Evolutionary conservation across 2,888 invertebrate species (phyloP).

Genomic region (Agrenia bidenticulata): DNA sequence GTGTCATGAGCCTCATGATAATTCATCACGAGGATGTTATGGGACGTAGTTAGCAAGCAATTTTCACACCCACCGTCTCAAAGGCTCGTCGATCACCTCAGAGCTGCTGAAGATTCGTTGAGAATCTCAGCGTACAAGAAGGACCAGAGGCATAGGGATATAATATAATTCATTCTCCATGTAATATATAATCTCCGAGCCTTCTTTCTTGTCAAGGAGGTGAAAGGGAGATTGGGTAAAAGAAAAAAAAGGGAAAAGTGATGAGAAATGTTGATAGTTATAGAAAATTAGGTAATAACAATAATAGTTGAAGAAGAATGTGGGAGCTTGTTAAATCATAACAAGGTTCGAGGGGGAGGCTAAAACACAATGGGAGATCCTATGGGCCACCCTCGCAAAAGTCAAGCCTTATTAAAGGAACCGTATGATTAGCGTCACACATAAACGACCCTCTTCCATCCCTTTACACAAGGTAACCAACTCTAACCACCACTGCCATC

Average conservation of each 20-base stretch:
- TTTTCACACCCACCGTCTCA: too few relatives aligned
- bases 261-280: slow-evolving; percentile 2
- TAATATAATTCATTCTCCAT: too few relatives aligned
- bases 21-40: too few relatives aligned
- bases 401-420: slow-evolving; percentile 26
- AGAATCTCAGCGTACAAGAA: too few relatives aligned
- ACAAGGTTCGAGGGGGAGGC: slow-evolving; percentile 15
- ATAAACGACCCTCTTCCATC: slow-evolving; percentile 15
- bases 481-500: too few relatives aligned
- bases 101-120: too few relatives aligned
- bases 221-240: neutral
- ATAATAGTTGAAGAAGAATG: slow-evolving; percentile 12
- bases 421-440: slow-evolving; percentile 25
- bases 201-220: neutral
- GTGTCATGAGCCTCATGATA: too few relatives aligned
- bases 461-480: neutral
- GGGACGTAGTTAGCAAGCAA: too few relatives aligned
- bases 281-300: slow-evolving; percentile 4
- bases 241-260: neutral
- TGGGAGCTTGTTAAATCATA: slow-evolving; percentile 24
- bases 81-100: too few relatives aligned
- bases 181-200: too few relatives aligned
- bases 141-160: too few relatives aligned
- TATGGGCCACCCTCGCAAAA: slow-evolving; percentile 23
- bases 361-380: slow-evolving; percentile 21